A percentile compares a stretch with the other conserved stretches of the same genome.
Conservation (phyloP, 1,140 invertebrate species). For the Drosophila orena region DNA sequence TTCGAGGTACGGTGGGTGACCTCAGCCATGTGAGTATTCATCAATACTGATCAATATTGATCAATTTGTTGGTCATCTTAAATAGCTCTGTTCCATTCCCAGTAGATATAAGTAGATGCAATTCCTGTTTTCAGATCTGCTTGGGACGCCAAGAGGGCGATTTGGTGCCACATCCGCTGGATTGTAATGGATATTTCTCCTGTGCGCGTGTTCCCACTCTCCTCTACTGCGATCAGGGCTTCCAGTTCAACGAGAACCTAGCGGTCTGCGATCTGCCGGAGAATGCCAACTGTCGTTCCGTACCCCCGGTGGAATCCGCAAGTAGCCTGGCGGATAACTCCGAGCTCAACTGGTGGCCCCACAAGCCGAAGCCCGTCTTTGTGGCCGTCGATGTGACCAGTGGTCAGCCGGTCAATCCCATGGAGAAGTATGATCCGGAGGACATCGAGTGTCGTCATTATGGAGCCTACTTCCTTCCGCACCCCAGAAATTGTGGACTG, state of each 20-base stretch:
- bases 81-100: no score
- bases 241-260: slow-evolving; percentile 49
- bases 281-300: slow-evolving; percentile 38
- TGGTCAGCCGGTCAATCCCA: slow-evolving; percentile 56
- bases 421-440: slow-evolving; percentile 70
- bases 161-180: slow-evolving; percentile 58
- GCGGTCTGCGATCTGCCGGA: slow-evolving; percentile 56
- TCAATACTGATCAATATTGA: no score
- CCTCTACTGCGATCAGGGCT: slow-evolving; percentile 50
- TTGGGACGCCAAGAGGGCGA: slow-evolving; percentile 29
- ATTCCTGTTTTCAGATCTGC: slow-evolving; percentile 54
- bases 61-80: no score
- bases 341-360: slow-evolving; percentile 46
- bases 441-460: slow-evolving; percentile 69
- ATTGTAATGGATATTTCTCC: slow-evolving; percentile 66
- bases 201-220: slow-evolving; percentile 51
- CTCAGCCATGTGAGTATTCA: slow-evolving; percentile 63
- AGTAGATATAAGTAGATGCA: no score
- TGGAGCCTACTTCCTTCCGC: slow-evolving; percentile 78
- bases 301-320: neutral
- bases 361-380: slow-evolving; percentile 57
- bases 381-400: slow-evolving; percentile 66
- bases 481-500: slow-evolving; percentile 65
- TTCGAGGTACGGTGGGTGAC: slow-evolving; percentile 34
- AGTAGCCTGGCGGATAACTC: neutral